Percentiles rank a stretch among this genome's conserved stretches.
Evolutionary conservation across 1,140 invertebrate genomes (phyloP).

Genomic region (Drosophila tsacasi): DNA sequence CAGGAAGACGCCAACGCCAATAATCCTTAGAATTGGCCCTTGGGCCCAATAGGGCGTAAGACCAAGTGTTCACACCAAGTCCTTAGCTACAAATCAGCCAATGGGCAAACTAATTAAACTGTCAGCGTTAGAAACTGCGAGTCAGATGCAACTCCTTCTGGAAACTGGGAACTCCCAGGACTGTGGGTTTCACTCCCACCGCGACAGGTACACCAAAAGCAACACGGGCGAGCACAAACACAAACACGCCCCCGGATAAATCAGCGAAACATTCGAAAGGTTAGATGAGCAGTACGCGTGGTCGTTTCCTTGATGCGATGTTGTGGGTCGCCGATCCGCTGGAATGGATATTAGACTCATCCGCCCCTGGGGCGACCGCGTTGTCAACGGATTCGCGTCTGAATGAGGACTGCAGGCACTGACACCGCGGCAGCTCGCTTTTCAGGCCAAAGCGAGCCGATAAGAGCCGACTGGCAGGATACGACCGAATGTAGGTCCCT

Average conservation of each 20-base stretch:
- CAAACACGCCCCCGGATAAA: slow-evolving; percentile 32
- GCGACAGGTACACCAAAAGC: slow-evolving; percentile 2
- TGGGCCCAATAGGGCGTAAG: slow-evolving; percentile 47
- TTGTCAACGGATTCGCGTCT: slow-evolving; percentile 75
- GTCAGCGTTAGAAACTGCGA: slow-evolving; percentile 17
- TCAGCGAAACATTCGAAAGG: slow-evolving; percentile 29
- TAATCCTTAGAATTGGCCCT: slow-evolving; percentile 22
- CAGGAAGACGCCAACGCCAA: slow-evolving; percentile 16
- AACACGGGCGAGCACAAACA: slow-evolving; percentile 4
- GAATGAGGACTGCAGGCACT: slow-evolving; percentile 69
- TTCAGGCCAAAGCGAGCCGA: slow-evolving; percentile 62
- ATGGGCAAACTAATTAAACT: slow-evolving; percentile 45
- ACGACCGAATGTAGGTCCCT: slow-evolving; percentile 79
- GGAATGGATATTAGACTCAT: slow-evolving; percentile 24
- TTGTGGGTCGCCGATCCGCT: slow-evolving; percentile 45
- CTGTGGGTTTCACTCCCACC: neutral
- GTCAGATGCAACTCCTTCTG: slow-evolving; percentile 24
- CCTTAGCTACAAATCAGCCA: slow-evolving; percentile 9
- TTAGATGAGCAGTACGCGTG: slow-evolving; percentile 59
- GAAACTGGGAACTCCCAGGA: slow-evolving; percentile 23
- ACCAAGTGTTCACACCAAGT: slow-evolving; percentile 28
- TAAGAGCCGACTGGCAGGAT: slow-evolving; percentile 42
- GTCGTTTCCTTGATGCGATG: slow-evolving; percentile 67
- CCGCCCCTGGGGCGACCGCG: slow-evolving; percentile 54
- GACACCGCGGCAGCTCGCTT: slow-evolving; percentile 62